Evolutionary conservation across 2,888 invertebrate species (phyloP).

Genomic region (Stegophylla sp.): DNA sequence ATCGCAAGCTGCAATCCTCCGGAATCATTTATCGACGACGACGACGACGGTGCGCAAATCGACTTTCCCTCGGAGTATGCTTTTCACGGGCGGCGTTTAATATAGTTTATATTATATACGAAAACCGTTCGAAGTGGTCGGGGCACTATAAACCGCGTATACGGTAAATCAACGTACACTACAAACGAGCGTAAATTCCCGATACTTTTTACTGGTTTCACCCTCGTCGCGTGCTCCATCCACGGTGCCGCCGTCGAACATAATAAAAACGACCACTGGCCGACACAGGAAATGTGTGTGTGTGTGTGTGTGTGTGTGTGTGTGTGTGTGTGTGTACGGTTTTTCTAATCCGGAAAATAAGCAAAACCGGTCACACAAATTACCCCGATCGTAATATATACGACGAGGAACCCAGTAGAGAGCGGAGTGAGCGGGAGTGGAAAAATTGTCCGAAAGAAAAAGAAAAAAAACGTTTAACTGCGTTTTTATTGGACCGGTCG

Average conservation of each 20-base stretch:
- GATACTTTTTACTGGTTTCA: background rate
- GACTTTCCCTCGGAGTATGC: too few species aligned
- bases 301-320: background rate
- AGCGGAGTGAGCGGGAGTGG: background rate
- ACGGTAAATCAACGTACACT: constrained; percentile 52
- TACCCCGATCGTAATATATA: constrained; percentile 49
- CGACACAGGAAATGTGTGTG: background rate
- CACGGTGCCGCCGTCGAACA: background rate
- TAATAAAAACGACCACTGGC: constrained; percentile 19
- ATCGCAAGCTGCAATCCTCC: background rate
- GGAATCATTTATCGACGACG: constrained; percentile 35
- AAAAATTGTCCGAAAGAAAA: constrained; percentile 27
- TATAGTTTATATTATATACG: too few species aligned
- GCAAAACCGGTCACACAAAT: constrained; percentile 59
- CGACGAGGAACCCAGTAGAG: too few species aligned
- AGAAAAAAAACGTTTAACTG: constrained; percentile 41
- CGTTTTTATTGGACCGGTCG: constrained; percentile 52
- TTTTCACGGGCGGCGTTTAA: too few species aligned
- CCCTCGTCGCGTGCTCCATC: background rate
- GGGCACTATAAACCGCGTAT: background rate
- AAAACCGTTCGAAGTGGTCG: constrained; percentile 17
- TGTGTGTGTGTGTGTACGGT: background rate
- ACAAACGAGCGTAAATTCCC: too few species aligned
- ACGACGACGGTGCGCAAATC: too few species aligned
- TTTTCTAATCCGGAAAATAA: constrained; percentile 58